These are phyloP conservation scores for Nansenia antarctica DNA, from an alignment of 2,113 vertebrate genomes.

Conservation along the genomic window DNA sequence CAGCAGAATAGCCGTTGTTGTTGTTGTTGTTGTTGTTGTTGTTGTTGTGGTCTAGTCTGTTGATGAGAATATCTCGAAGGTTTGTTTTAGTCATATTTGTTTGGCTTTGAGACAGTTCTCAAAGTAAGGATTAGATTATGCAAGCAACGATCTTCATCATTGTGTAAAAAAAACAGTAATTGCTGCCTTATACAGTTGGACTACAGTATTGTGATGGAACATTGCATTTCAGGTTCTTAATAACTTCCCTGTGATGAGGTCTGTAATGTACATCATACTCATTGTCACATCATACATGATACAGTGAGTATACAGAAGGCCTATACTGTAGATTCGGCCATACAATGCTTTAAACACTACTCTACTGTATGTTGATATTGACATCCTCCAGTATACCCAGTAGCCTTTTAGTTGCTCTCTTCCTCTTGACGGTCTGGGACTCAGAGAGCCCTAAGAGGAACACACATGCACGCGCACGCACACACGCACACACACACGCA, in stretches of 20 bases:
- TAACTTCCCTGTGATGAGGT: neutral
- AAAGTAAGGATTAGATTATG: neutral
- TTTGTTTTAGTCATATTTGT: slow-evolving; percentile 18
- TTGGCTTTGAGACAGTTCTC: neutral
- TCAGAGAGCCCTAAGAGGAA: neutral
- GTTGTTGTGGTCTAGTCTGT: neutral
- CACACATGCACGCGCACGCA: neutral
- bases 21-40: neutral
- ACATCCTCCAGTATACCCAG: neutral
- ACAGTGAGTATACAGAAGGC: neutral
- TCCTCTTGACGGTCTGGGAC: neutral
- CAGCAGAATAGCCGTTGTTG: neutral
- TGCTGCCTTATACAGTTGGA: neutral
- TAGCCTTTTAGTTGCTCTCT: neutral
- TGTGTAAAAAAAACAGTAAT: neutral
- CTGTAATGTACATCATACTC: neutral
- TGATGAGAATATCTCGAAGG: neutral
- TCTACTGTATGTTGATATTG: neutral
- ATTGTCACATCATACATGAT: neutral
- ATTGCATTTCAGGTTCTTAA: neutral
- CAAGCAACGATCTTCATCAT: neutral
- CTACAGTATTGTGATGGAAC: neutral
- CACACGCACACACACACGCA: neutral
- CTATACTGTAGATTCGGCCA: neutral
- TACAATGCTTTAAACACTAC: neutral